Base-by-base conservation (phyloP, 1,140 invertebrate species). In the Amphibalanus amphitrite region DNA sequence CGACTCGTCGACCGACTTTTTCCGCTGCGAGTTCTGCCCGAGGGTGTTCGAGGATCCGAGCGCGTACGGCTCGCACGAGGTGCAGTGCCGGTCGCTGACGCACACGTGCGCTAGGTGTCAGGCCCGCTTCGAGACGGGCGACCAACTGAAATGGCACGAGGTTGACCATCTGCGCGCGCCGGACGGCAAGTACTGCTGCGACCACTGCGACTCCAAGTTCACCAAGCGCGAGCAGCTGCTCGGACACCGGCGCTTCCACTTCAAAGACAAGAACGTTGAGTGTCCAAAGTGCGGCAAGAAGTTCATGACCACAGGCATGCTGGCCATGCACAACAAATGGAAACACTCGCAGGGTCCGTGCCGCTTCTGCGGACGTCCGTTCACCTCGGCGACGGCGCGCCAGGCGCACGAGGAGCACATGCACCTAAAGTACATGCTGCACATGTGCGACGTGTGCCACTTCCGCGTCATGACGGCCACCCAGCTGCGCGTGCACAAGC, bases 331-430 rank as follows among this genome's bases (percentile, higher is more conserved):
- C n/a, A 28, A 28, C 65, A 67, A 67, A 26, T 67, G 65, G 65
- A 67, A 67, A 17, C 65, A 67, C 65, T 67, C 65, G 15, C 26
- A 67, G 26, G 65, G 65, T 1, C 65, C 65, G 65, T 67, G 65
- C 28, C 65, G 65, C n/a, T 67, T 67, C 65, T 67, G 65, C 65
- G 65, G 65, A n/a, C 65, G 65, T 4, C 65, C 65, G 65, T 67
- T 67, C 65, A 67, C 26, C 0, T 67, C 65, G 65, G 65, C 65
- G 23, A 67, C 65, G 23, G 65, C 65, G 26, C 65, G 65, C 8
- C 65, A 28, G 10, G 65, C 28, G n/a, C 65, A 67, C 65, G 65
- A 67, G 65, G 65, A 67, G 65, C 65, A 67, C 65, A 28, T 28
- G 65, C 65, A 67, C 28, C 65, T 67, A 10, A 67, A 67, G 65